phyloP scores from a whole-genome alignment of 2,113 vertebrate species.

The Scopus umbretta region DNA sequence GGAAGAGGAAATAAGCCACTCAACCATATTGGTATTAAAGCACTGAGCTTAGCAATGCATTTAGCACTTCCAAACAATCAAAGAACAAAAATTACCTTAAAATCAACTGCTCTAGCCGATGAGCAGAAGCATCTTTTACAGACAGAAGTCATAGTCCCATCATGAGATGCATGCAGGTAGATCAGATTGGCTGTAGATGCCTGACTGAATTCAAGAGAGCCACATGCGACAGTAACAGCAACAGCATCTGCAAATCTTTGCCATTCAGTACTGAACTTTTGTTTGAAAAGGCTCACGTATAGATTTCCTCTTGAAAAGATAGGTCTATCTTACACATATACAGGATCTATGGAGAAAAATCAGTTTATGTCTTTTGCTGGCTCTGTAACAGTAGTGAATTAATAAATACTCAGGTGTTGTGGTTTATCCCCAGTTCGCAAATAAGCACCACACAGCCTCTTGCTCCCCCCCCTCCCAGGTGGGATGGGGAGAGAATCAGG shows the following conservation, averaged over 20 bases:
- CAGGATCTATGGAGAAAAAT: background rate
- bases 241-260: background rate
- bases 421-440: no score
- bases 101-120: background rate
- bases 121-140: background rate
- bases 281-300: background rate
- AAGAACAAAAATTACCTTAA: background rate
- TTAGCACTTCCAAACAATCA: background rate
- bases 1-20: background rate
- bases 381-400: background rate
- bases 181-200: no score
- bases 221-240: background rate
- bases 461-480: no score
- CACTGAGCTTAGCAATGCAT: background rate
- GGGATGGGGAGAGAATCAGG: no score
- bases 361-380: background rate
- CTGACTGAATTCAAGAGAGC: background rate
- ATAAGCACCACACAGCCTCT: no score
- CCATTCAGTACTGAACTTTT: background rate
- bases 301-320: background rate
- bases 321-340: background rate
- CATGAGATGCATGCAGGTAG: background rate
- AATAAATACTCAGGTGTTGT: background rate
- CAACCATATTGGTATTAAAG: background rate
- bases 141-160: background rate